Evolutionary conservation across 2,113 vertebrate genomes (phyloP).

Genomic region (Halcyon malimbica): DNA sequence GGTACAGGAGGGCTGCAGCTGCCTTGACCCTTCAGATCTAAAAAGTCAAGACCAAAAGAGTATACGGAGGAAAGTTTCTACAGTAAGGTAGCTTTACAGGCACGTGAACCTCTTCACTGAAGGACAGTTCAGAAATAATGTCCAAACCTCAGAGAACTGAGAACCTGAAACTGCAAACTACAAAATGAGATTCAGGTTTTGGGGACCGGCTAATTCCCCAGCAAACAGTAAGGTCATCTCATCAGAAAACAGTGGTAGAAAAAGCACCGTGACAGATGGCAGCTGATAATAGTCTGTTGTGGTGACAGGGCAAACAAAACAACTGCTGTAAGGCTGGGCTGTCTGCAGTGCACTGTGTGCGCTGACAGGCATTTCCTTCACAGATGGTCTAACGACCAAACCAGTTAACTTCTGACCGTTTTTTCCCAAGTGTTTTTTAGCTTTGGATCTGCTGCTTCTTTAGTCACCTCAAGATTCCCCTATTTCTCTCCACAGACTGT

Average conservation of each 20-base stretch:
- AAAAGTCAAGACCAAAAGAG: not conserved
- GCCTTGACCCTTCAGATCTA: not conserved
- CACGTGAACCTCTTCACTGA: not conserved
- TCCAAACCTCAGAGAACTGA: not conserved
- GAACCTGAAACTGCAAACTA: not conserved
- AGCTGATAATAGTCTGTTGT: not conserved
- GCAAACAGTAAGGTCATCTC: not conserved
- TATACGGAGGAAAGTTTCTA: not conserved
- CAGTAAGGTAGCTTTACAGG: not conserved
- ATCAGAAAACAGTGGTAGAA: accelerated
- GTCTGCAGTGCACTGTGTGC: not conserved
- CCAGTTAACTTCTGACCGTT: not conserved
- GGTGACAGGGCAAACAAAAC: not conserved
- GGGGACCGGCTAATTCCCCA: not conserved
- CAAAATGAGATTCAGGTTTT: not conserved
- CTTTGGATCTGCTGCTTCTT: not conserved
- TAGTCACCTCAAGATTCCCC: not conserved
- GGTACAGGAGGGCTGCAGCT: not conserved
- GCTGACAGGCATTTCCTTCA: not conserved
- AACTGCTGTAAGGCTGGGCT: not conserved
- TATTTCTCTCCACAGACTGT: not conserved
- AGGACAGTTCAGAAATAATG: not conserved
- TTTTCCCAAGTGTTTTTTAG: not conserved
- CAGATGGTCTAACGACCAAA: not conserved
- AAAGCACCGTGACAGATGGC: not conserved